Evolutionary conservation across 2,888 invertebrate species (phyloP).

Genomic region (Chloromyia formosa): DNA sequence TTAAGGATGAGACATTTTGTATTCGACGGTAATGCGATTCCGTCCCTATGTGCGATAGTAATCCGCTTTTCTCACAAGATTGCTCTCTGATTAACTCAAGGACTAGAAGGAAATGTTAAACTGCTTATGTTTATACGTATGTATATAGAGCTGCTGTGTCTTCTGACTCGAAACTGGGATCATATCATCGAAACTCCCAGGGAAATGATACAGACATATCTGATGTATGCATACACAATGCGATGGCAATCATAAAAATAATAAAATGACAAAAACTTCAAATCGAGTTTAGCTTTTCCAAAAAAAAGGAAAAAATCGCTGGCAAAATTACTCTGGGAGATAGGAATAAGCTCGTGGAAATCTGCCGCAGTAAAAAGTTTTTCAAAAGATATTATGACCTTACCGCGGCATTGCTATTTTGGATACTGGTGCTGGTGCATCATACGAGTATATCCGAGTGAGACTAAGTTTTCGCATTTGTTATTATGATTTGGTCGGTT

Average conservation of each 20-base stretch:
- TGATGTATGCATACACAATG: constrained; percentile 19
- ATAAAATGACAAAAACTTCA: constrained; percentile 25
- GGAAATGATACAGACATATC: not conserved
- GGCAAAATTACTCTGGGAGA: not conserved
- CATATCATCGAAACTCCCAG: not conserved
- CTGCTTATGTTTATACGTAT: not conserved
- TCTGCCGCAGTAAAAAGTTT: constrained; percentile 20
- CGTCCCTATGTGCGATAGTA: not conserved
- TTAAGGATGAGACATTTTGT: constrained; percentile 17
- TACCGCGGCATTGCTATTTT: not conserved
- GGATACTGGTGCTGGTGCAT: not conserved
- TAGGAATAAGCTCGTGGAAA: not conserved
- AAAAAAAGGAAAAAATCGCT: not conserved
- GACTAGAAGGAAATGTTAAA: constrained; percentile 7
- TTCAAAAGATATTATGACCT: constrained; percentile 7
- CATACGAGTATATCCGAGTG: too few species aligned
- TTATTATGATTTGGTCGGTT: constrained; percentile 16
- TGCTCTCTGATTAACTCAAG: constrained; percentile 23
- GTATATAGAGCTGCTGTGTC: not conserved
- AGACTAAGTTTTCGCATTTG: constrained; percentile 16
- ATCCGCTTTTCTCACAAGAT: constrained; percentile 34
- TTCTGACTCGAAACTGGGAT: not conserved
- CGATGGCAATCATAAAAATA: constrained; percentile 22
- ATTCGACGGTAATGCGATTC: not conserved
- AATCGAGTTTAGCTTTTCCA: constrained; percentile 25